Base-by-base conservation (phyloP, 2,888 invertebrate genomes). In the Carpatolechia fugitivella region DNA sequence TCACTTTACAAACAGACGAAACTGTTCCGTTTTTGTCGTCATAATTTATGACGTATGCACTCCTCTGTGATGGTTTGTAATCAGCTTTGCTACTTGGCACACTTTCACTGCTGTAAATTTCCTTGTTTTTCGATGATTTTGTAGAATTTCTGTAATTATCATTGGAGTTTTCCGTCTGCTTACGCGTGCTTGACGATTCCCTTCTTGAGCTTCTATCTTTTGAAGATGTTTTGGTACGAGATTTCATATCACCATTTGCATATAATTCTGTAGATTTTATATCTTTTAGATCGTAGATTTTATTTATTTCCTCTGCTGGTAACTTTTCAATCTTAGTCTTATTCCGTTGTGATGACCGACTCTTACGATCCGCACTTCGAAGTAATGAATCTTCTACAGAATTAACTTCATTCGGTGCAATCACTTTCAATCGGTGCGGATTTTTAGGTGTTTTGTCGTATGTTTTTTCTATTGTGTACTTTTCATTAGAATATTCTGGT, bases 21-120 rank as follows among this genome's bases (percentile, higher is more conserved):
- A 89, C 85, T 8, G 88, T 88, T 62, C 90, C 90, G 59, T 89
- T 84, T 74, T 89, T 88, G 59, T 90, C 89, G 58, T 89, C 85
- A 56, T 90, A 90, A 64, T 90, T 89, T 56, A 90, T 87, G 11
- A 90, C 82, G 60, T 87, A 88, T 74, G 85, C 82, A 65, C 77
- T 83, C 64, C 79, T 71, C 62, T 72, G 78, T 11, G 78, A 66
- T 51, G 70, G 70, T 64, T 65, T 70, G 31, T 70, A 62, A 50
- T 63, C 66, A 55, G 65, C 64, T 31, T 71, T 76, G 31, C 64
- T 50, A 31, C 56, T 60, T 35, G 60, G 55, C 31, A 70, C 70
- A 61, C 68, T 69, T 33, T 63, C 66, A 13, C 61, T 55, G 18
- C 52, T 63, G 40, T 56, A 58, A 56, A 62, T 72, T 31, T 70